Base-by-base conservation (phyloP, 2,888 invertebrate species). In the Cyrtodaria siliqua region DNA sequence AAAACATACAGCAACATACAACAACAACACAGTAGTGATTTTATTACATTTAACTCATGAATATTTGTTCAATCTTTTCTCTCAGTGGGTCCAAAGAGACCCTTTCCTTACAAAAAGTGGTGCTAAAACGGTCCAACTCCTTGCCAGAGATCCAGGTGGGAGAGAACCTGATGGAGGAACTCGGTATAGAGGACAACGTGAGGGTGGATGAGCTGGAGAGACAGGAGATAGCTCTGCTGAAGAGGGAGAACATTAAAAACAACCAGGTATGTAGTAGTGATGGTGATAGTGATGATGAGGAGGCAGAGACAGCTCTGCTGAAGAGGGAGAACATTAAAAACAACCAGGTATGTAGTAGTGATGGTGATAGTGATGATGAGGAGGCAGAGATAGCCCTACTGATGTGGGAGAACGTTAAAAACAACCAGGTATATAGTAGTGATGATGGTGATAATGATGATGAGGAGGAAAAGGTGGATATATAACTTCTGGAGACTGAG, bases 361-460 rank as follows among this genome's bases (percentile, higher is more conserved):
- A n/a, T n/a, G n/a, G n/a, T n/a, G n/a, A n/a, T n/a, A n/a, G n/a
- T n/a, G n/a, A n/a, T n/a, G n/a, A n/a, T n/a, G n/a, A n/a, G n/a
- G n/a, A n/a, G n/a, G n/a, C n/a, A n/a, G n/a, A n/a, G n/a, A n/a
- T n/a, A n/a, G n/a, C n/a, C n/a, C n/a, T n/a, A n/a, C n/a, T n/a
- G n/a, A n/a, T n/a, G n/a, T n/a, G n/a, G n/a, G n/a, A n/a, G n/a
- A n/a, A n/a, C n/a, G n/a, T n/a, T n/a, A n/a, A n/a, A n/a, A n/a
- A n/a, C n/a, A n/a, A n/a, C n/a, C n/a, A 91, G 56, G 91, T 91
- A 73, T 63, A 90, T n/a, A 89, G 86, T 9, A 79, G 87, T n/a
- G 68, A 75, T 40, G 63, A 74, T 1, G 33, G 63, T 18, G 82
- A 87, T 6, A 68, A 76, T 14, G 57, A 33, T 14, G 88, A 89